Evolutionary conservation across 2,888 invertebrate genomes (phyloP), one percentile per base, ranked within the genome.

Genomic region (Ochropacha duplaris): DNA sequence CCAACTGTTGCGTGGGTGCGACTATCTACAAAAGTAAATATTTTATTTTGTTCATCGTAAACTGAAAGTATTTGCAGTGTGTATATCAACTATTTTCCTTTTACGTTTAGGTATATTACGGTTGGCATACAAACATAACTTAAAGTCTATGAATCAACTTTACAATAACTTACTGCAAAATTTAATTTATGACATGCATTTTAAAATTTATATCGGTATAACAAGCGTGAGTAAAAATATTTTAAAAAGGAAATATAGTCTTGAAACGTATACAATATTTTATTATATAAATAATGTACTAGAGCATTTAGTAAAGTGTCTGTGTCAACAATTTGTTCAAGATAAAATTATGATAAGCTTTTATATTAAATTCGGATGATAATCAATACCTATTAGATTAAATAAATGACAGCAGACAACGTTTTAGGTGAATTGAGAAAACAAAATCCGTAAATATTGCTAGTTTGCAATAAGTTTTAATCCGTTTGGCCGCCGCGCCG

Each of bases 391-490:
- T 5, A 34, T 14, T 14, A 14, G 14, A 34, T 14, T 34, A 14
- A 14, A 34, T 34, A 14, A 2, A 34, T 14, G 14, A 34, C 12
- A 14, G 6, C 4, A 31, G 1, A 31, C 31, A 26, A 4, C 5
- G 2, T n/a, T n/a, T n/a, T n/a, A 14, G 14, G 4, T 4, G 6
- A 36, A 39, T 39, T 36, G 16, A 4, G 8, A 44, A 19, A 44
- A 44, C 0, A 44, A n/a, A 19, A 44, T 19, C 6, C 44, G 16
- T 44, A 44, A 1, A 44, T 24, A n/a, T n/a, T n/a, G 16, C 39
- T 39, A 44, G 44, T 19, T 44, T 19, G 8, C 74, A 74, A 68
- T 68, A 84, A 87, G 80, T 84, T 87, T 81, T 85, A 87, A 88
- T 85, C 86, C 83, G 50, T 61, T 61, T 66, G 67, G 72, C 81